Evolutionary conservation across 2,113 vertebrate species (phyloP), one percentile per base, ranked within the genome.

Genomic region (Bubo scandiacus): DNA sequence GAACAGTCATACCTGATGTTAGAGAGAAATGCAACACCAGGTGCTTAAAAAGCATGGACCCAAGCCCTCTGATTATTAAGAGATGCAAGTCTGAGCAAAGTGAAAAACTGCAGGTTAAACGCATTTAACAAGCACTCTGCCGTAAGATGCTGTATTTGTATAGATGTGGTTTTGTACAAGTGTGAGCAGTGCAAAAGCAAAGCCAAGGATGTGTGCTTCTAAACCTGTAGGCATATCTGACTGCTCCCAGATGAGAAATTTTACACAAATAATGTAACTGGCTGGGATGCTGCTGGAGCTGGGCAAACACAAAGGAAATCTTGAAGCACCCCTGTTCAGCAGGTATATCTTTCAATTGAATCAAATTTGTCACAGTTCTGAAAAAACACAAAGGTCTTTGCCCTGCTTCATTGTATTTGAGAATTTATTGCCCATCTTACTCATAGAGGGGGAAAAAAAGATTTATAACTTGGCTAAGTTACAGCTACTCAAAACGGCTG

Each of bases 121-220:
- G 16, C 30, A 14, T 16, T 40, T 18, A 26, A 29, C 12, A 27
- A 57, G 38, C 51, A 2, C 55, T 32, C 6, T 43, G 26, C 47
- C 47, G 43, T 29, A 57, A 22, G 74, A 36, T 5, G n/a, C 30
- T 67, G 40, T 15, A 14, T 2, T 80, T 29, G 15, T 8, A 67
- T 0, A 8, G 40, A 34, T 7, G 62, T 8, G 62, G 10, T 16
- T 75, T n/a, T 55, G 43, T 12, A 73, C 59, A 49, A 47, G 43
- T 0, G 1, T 0, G 2, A 62, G 52, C 1, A 26, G 63, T 36
- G 8, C 55, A 74, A 72, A 2, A 66, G 77, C 57, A 30, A 5
- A 67, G 45, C 57, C 57, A 15, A 15, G 45, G 45, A 16, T 6
- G 1, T 9, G 45, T 29, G 65, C n/a, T 42, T 36, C 36, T 20